Evolutionary conservation across 2,797 vertebrate species (phyloP).

Genomic region (Gallinago nigripennis): DNA sequence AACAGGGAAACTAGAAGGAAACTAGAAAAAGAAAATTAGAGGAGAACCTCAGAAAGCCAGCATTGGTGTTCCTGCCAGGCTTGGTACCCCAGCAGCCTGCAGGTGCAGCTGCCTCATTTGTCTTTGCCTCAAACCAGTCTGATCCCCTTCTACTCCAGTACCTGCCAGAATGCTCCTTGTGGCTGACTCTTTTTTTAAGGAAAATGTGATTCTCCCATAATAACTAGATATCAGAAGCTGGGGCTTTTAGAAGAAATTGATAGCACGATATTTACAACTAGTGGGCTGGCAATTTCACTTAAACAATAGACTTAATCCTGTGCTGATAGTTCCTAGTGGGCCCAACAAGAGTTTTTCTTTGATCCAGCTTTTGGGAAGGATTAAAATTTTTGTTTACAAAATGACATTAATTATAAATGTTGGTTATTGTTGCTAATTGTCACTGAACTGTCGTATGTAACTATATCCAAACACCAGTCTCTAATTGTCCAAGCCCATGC

Average conservation of each 20-base stretch:
- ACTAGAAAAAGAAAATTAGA: not conserved
- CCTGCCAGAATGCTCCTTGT: not conserved
- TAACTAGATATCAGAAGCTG: not conserved
- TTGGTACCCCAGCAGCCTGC: not conserved
- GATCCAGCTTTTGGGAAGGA: not conserved
- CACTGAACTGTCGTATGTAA: not conserved
- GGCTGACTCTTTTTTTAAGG: not conserved
- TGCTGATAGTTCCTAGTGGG: not conserved
- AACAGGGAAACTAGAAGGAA: not conserved
- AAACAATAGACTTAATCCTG: not conserved
- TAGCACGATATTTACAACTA: not conserved
- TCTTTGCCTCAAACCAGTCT: not conserved
- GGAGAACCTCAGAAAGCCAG: not conserved
- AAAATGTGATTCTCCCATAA: not conserved
- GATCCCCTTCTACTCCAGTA: not conserved
- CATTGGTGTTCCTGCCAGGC: not conserved
- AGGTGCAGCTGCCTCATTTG: not conserved
- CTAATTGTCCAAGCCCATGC: not conserved
- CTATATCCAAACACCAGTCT: not conserved
- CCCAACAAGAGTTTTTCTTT: not conserved
- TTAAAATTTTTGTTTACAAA: conserved; percentile 4
- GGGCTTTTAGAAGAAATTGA: not conserved
- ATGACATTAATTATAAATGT: not conserved
- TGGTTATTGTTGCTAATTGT: not conserved
- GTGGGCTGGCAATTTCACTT: not conserved